Evolutionary conservation across 2,888 invertebrate genomes (phyloP).

Genomic region (Lepeophtheirus nordmannii): DNA sequence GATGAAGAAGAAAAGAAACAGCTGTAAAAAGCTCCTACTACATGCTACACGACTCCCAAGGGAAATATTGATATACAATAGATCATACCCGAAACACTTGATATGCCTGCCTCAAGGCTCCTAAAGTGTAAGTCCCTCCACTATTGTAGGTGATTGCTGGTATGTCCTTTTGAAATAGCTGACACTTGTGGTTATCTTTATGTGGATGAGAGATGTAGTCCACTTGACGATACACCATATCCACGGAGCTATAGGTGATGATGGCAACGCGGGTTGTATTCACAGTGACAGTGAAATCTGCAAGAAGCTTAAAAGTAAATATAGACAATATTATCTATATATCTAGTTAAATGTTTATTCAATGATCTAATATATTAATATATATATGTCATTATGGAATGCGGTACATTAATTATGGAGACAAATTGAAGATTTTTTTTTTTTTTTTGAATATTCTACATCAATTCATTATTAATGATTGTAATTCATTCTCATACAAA

Average conservation of each 20-base stretch:
- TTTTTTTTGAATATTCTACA: too few species aligned
- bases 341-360: too few species aligned
- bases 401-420: too few species aligned
- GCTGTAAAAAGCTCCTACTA: too few species aligned
- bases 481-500: too few species aligned
- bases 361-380: too few species aligned
- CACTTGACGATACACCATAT: conserved; percentile 39
- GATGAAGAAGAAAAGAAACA: too few species aligned
- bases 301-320: conserved; percentile 37
- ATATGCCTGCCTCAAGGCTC: conserved; percentile 39
- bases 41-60: too few species aligned
- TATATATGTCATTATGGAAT: too few species aligned
- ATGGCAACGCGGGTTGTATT: conserved; percentile 48
- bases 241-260: conserved; percentile 48
- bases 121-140: conserved; percentile 51
- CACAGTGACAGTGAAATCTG: conserved; percentile 48
- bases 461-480: too few species aligned
- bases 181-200: conserved; percentile 46
- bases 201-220: conserved; percentile 45
- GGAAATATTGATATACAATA: too few species aligned
- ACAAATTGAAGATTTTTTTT: too few species aligned
- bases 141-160: conserved; percentile 46
- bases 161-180: conserved; percentile 45
- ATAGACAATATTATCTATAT: neutral
- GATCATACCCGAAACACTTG: conserved; percentile 7